Evolutionary conservation across 1,140 invertebrate genomes (phyloP), one percentile per base, ranked within the genome.

Genomic region (Psix sp.): DNA sequence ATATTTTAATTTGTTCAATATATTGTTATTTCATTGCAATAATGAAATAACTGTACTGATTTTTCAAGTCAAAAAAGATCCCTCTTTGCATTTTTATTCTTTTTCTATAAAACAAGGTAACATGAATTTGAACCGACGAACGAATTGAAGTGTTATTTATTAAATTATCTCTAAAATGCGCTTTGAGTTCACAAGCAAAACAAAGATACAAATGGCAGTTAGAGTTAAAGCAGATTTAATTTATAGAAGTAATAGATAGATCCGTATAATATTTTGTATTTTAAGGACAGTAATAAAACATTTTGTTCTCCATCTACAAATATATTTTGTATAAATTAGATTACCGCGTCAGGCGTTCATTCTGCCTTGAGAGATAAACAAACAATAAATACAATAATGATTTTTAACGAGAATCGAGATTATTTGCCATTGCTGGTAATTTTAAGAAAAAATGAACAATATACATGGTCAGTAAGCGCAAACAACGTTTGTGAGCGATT

Each of bases 181-280:
- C n/a, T n/a, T n/a, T n/a, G n/a, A 33, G 40, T 35, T 29, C 18
- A 56, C 51, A 60, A 54, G 49, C 33, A 43, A 52, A 51, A 26
- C 46, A 70, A 56, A 62, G 7, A 70, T 60, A 40, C 56, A 70
- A 70, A 54, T 70, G 66, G 66, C 66, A 62, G 52, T 62, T 70
- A 70, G 33, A 62, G 24, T 48, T 26, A 51, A 49, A 48, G 65
- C 57, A 18, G 70, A 11, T 68, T 29, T 48, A 68, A 57, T 74
- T 65, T 74, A 51, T 68, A 71, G 73, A 57, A 66, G 68, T 60
- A 70, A 35, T 63, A 20, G 49, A 63, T 62, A 74, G 56, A 71
- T 62, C 59, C 48, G 39, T 76, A 63, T 33, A 40, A 76, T 76
- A 71, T 71, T 74, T 74, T 74, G 42, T 66, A 73, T 20, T 66